Percentiles rank a stretch among this genome's conserved stretches.
Evolutionary conservation across 2,797 vertebrate genomes (phyloP).

Genomic region (Threskiornis aethiopicus): DNA sequence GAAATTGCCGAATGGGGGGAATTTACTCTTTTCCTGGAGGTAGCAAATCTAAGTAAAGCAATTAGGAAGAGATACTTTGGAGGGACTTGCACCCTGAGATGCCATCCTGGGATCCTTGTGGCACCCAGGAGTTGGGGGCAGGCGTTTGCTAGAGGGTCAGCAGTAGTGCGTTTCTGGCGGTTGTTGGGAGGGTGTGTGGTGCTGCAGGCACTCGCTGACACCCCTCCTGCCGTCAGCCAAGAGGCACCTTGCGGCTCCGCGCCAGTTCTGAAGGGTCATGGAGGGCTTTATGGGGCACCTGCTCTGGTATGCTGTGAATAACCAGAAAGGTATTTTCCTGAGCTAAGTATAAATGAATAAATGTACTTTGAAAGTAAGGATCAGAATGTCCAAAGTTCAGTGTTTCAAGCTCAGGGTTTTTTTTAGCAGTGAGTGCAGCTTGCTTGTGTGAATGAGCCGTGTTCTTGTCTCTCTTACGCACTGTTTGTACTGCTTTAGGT

Average conservation of each 20-base stretch:
- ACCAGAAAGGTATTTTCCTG: background rate
- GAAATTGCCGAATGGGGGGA: background rate
- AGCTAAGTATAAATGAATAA: background rate
- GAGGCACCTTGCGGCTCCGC: background rate
- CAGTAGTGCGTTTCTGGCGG: background rate
- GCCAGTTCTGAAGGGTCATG: background rate
- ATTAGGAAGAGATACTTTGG: background rate
- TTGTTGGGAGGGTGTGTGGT: background rate
- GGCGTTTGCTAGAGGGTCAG: background rate
- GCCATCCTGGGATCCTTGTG: background rate
- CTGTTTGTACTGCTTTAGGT: background rate
- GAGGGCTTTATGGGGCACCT: background rate
- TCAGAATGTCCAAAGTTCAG: slow-evolving; percentile 20
- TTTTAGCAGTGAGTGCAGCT: background rate
- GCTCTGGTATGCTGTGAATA: slow-evolving; percentile 28
- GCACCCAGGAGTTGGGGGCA: background rate
- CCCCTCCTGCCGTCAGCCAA: accelerated
- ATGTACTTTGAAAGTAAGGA: slow-evolving; percentile 9
- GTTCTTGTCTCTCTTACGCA: background rate
- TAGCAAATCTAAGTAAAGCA: background rate
- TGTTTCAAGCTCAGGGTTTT: background rate
- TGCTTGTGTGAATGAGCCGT: accelerated
- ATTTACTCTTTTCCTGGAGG: background rate
- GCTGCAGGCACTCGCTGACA: background rate
- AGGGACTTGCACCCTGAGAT: background rate